Percentiles rank a stretch among this genome's conserved stretches.
phyloP scores from a whole-genome alignment of 2,888 invertebrate genomes.

The Rhagophthalmus giganteus region DNA sequence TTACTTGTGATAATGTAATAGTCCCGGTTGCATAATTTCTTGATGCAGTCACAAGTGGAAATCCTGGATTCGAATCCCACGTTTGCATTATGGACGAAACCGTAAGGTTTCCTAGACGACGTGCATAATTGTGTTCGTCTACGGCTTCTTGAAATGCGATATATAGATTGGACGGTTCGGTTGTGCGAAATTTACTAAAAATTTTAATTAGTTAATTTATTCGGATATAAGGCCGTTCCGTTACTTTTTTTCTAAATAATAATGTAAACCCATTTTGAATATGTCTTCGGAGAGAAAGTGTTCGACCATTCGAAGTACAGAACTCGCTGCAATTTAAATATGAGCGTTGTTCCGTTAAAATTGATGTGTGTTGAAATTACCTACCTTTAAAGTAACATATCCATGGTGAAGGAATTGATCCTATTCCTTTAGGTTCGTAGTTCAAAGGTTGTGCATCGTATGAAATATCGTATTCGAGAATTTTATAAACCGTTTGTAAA shows the following conservation, averaged over 20 bases:
- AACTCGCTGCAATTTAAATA: too few species aligned
- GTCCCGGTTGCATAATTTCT: conserved; percentile 19
- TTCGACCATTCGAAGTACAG: conserved; percentile 56
- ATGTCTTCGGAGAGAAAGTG: conserved; percentile 25
- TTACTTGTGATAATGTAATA: conserved; percentile 17
- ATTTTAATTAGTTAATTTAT: background rate
- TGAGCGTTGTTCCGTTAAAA: too few species aligned
- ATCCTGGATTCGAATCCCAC: conserved; percentile 22
- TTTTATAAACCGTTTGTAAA: conserved; percentile 54
- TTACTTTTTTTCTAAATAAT: conserved; percentile 27
- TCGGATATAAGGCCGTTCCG: background rate
- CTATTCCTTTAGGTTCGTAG: conserved; percentile 59
- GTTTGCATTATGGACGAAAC: conserved; percentile 17
- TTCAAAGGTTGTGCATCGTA: conserved; percentile 59
- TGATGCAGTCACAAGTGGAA: conserved; percentile 18
- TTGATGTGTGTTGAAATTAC: too few species aligned
- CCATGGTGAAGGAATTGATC: conserved; percentile 55
- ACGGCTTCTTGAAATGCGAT: conserved; percentile 14
- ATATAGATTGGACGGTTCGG: conserved; percentile 15
- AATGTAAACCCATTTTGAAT: conserved; percentile 24
- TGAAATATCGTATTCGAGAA: conserved; percentile 60
- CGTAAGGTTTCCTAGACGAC: conserved; percentile 7
- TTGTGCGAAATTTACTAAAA: conserved; percentile 13
- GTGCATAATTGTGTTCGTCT: conserved; percentile 3
- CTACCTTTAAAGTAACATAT: conserved; percentile 22